Evolutionary conservation across 2,888 invertebrate genomes (phyloP).

Genomic region (Bhutanitis thaidina): DNA sequence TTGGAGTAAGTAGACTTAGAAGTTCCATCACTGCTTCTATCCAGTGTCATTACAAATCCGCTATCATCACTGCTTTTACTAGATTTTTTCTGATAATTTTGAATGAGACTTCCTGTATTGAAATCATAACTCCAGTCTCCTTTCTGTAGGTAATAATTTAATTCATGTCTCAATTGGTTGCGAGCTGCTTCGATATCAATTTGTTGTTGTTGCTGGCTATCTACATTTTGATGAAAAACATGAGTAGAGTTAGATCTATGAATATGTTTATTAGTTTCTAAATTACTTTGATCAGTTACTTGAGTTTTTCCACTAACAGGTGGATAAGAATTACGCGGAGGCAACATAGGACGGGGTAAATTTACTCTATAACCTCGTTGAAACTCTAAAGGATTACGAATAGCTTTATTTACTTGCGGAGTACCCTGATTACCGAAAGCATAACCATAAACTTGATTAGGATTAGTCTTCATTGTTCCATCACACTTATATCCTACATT

Average conservation of each 20-base stretch:
- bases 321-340: conserved; percentile 82
- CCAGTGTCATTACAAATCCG: conserved; percentile 74
- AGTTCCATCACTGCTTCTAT: conserved; percentile 73
- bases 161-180: conserved; percentile 69
- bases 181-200: conserved; percentile 70
- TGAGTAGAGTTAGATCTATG: conserved; percentile 83
- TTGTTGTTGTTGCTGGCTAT: conserved; percentile 43
- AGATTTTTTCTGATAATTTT: conserved; percentile 74
- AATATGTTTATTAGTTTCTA: conserved; percentile 76
- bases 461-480: conserved; percentile 58
- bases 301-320: conserved; percentile 79
- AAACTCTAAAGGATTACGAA: conserved; percentile 79
- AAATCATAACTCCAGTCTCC: conserved; percentile 76
- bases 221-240: conserved; percentile 71
- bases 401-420: conserved; percentile 69
- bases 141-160: conserved; percentile 73
- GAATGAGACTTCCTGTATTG: conserved; percentile 70
- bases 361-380: conserved; percentile 79
- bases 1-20: conserved; percentile 73
- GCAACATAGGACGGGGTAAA: conserved; percentile 80
- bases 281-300: conserved; percentile 72
- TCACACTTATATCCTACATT: conserved; percentile 70
- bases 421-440: conserved; percentile 79
- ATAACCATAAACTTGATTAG: conserved; percentile 74
- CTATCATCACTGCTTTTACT: conserved; percentile 76